phyloP scores from a whole-genome alignment of 1,140 invertebrate genomes.

The Drosophila subobscura region DNA sequence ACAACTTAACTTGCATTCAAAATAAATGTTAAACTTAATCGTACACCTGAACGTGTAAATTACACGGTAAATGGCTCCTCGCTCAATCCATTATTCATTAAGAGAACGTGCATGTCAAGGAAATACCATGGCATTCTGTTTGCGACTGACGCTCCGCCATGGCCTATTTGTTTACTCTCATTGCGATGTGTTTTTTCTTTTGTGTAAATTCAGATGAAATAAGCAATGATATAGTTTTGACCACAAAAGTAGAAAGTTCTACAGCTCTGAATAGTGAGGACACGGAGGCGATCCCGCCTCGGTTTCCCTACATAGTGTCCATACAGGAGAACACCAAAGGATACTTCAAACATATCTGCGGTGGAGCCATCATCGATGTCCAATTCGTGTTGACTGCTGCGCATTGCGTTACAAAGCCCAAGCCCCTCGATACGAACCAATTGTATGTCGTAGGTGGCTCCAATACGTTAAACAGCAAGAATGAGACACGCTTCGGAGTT shows the following conservation, averaged over 20 bases:
- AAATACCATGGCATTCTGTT: too few relatives aligned
- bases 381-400: constrained; percentile 52
- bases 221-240: too few relatives aligned
- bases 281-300: background rate
- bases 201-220: too few relatives aligned
- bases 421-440: background rate
- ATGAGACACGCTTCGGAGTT: constrained; percentile 10
- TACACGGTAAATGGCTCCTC: too few relatives aligned
- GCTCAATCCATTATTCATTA: too few relatives aligned
- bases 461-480: constrained; percentile 9
- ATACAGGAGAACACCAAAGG: constrained; percentile 24
- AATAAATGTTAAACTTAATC: too few relatives aligned
- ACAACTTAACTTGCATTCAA: too few relatives aligned
- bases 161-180: too few relatives aligned
- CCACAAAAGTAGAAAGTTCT: background rate
- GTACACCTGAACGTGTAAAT: too few relatives aligned
- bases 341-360: constrained; percentile 56
- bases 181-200: too few relatives aligned
- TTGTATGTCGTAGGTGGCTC: constrained; percentile 35
- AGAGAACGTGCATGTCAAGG: too few relatives aligned
- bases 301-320: constrained; percentile 58
- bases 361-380: constrained; percentile 46
- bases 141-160: too few relatives aligned
- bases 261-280: background rate
- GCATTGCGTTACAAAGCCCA: constrained; percentile 43